A percentile compares a stretch with the other conserved stretches of the same genome.
Conservation (phyloP, 2,888 invertebrate species). For the Tenodera sinensis region DNA sequence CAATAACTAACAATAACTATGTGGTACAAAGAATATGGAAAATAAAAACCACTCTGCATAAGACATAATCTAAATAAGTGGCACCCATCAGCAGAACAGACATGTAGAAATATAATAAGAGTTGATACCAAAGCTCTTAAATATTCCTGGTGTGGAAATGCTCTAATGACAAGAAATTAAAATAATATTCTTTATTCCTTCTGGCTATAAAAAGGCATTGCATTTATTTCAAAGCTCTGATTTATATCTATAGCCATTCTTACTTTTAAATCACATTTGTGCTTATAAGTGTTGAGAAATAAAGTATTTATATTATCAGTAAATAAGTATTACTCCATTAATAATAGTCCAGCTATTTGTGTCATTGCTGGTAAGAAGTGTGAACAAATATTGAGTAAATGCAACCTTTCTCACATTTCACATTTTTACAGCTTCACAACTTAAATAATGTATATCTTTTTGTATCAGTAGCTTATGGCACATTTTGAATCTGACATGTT, state of each 20-base stretch:
- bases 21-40: background rate
- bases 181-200: background rate
- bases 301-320: background rate
- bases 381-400: no score
- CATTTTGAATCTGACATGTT: no score
- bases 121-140: background rate
- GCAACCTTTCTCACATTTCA: no score
- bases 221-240: background rate
- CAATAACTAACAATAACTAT: background rate
- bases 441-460: no score
- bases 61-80: background rate
- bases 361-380: no score
- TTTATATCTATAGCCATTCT: background rate
- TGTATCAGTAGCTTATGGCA: no score
- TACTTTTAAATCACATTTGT: background rate
- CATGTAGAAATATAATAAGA: background rate
- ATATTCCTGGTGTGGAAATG: background rate
- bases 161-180: background rate
- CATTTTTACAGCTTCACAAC: no score
- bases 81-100: background rate
- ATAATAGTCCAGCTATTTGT: no score
- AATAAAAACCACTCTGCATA: background rate
- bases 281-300: background rate
- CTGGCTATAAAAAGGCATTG: background rate
- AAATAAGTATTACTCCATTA: no score